Conservation (phyloP, 2,113 vertebrate genomes). For the Erpornis zantholeuca region DNA sequence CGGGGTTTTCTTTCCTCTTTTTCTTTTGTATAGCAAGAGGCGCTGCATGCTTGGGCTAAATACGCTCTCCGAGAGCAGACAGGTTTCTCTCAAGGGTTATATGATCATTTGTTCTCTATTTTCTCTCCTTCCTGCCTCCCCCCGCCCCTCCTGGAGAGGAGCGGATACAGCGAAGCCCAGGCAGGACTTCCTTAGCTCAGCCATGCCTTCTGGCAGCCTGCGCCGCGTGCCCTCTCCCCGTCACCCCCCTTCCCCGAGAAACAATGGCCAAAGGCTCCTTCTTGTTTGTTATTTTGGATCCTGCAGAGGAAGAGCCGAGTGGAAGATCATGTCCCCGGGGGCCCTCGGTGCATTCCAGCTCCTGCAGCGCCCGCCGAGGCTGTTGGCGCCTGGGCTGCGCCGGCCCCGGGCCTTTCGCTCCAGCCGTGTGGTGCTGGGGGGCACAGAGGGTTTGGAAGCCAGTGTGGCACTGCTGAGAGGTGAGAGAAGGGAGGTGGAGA, state of each 20-base stretch:
- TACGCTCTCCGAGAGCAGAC: constrained; percentile 11
- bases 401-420: accelerated
- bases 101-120: constrained; percentile 65
- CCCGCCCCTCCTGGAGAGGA: constrained; percentile 45
- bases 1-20: constrained; percentile 63
- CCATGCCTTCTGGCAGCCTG: constrained; percentile 44
- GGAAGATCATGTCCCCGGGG: constrained; percentile 6
- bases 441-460: accelerated
- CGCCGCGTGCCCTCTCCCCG: not conserved
- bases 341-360: constrained; percentile 4
- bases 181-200: constrained; percentile 68
- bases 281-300: constrained; percentile 47
- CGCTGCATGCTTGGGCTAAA: constrained; percentile 26
- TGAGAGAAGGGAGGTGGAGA: not conserved
- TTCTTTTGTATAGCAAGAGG: constrained; percentile 51
- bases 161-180: constrained; percentile 56
- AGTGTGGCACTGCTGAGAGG: not conserved
- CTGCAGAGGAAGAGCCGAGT: constrained; percentile 27
- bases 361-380: not conserved
- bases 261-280: constrained; percentile 59
- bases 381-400: not conserved
- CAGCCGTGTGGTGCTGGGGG: accelerated
- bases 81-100: constrained; percentile 60
- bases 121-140: constrained; percentile 58
- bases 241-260: not conserved